phyloP scores from a whole-genome alignment of 2,888 invertebrate genomes.

The Tholera decimalis region DNA sequence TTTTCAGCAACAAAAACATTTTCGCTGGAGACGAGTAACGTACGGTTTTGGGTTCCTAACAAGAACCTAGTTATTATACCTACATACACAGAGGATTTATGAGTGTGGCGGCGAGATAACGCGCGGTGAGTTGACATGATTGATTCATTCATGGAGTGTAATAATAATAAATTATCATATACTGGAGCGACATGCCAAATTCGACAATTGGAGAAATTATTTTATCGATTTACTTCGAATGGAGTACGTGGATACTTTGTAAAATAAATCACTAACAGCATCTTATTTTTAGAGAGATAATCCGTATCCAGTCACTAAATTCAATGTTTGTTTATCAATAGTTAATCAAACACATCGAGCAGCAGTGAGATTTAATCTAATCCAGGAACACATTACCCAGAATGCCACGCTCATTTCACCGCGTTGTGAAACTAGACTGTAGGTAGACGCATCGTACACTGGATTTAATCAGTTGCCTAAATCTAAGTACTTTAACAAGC shows the following conservation, averaged over 20 bases:
- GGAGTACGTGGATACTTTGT: not conserved
- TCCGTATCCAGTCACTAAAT: not conserved
- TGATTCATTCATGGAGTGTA: conserved; percentile 58
- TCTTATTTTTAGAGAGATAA: not conserved
- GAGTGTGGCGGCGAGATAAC: conserved; percentile 54
- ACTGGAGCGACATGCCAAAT: conserved; percentile 22
- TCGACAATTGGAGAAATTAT: conserved; percentile 39
- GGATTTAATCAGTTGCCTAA: conserved; percentile 32
- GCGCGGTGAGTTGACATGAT: conserved; percentile 53
- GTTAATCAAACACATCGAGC: no score
- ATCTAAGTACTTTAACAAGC: conserved; percentile 30
- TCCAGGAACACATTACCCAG: not conserved
- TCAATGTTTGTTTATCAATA: not conserved
- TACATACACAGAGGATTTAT: conserved; percentile 57
- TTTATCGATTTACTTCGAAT: conserved; percentile 36
- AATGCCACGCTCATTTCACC: not conserved
- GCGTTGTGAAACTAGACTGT: conserved; percentile 5
- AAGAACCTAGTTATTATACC: conserved; percentile 55
- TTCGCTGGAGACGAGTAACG: conserved; percentile 7
- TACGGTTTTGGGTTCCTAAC: conserved; percentile 17
- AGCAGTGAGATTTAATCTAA: not conserved
- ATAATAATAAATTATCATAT: conserved; percentile 61
- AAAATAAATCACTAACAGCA: not conserved
- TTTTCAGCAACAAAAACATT: conserved; percentile 42
- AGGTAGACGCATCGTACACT: conserved; percentile 1